Base-by-base conservation (phyloP, 2,797 vertebrate genomes). In the Taeniopygia guttata region DNA sequence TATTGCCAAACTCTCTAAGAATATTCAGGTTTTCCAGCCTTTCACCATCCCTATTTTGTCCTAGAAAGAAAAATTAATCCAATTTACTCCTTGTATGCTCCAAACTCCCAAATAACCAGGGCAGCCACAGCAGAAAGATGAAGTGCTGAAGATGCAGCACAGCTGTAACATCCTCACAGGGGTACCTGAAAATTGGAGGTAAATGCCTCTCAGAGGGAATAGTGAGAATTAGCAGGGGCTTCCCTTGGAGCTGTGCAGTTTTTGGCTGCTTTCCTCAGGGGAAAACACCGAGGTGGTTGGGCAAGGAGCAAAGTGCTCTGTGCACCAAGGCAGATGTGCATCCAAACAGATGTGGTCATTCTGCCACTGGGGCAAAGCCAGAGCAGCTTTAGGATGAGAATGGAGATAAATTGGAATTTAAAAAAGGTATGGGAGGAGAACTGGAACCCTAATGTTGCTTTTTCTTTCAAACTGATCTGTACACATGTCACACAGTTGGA, bases 401-500 rank as follows among this genome's bases (percentile, higher is more conserved):
- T 79, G 56, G 75, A 94, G 62, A 86, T 38, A 93, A 87, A 95
- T 26, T 58, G 45, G 69, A 83, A 81, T 30, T 11, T 56, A 67
- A 9, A 85, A 66, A 85, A 84, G 82, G 62, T 95, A 42, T 34
- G 49, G 67, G 55, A 93, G 79, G 77, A 91, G 94, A 77, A 94
- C 17, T 72, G 78, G 87, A 91, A 76, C 69, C 82, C 51, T 83
- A 64, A 55, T 74, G 68, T 73, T 59, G 51, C 79, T 86, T 93
- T 84, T 90, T 62, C 58, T 93, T 95, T 93, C 58, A 84, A 92
- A 46, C 49, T 87, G 56, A 89, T 97, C 90, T 89, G 76, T 97
- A 94, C 60, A 89, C 84, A 96, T 77, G 92, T 96, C 96, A 96
- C 90, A 92, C 72, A 95, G 94, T 91, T 94, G 94, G 93, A 93